Evolutionary conservation across 2,888 invertebrate species (phyloP), one percentile per base, ranked within the genome.

Genomic region (Megastigmus dorsalis): DNA sequence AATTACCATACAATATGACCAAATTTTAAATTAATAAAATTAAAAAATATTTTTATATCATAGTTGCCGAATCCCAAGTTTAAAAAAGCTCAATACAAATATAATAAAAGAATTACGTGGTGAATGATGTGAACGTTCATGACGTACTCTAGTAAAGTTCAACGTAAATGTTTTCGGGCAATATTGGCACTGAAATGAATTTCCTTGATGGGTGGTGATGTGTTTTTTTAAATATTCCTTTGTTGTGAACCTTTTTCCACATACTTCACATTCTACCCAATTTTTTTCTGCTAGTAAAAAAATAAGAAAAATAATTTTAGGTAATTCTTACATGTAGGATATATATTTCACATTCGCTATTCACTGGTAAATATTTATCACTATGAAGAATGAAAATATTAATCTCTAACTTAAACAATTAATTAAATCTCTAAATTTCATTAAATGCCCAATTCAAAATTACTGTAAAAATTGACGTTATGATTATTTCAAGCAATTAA

Each of bases 161-260:
- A 93, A 92, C 77, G 91, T 90, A 88, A 94, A 95, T 20, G 91
- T 88, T 83, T 92, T 93, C 18, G 89, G 88, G 80, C 95, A 95
- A 71, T 90, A 89, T 80, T 90, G 88, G 84, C 95, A 95, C 79
- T 89, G 88, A 45, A 91, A 89, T 75, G 89, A 88, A 3, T 88
- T 85, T n/a, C 65, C 41, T 23, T 63, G 57, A 81, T 93, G 93
- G 3, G 90, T 88, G 55, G 88, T 85, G 48, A 89, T 83, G 81
- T 93, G 93, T 33, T 90, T 85, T 50, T 90, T 90, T 28, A 93
- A 85, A 23, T 92, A 90, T 80, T 91, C 91, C 80, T 90, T 91
- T 26, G 91, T 89, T 67, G 90, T 89, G 80, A 92, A 93, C 66
- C 89, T 86, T 80, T 92, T 92, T 2, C 90, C 91, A 83, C 93